Evolutionary conservation across 2,888 invertebrate species (phyloP).

Genomic region (Andrena trimmerana): DNA sequence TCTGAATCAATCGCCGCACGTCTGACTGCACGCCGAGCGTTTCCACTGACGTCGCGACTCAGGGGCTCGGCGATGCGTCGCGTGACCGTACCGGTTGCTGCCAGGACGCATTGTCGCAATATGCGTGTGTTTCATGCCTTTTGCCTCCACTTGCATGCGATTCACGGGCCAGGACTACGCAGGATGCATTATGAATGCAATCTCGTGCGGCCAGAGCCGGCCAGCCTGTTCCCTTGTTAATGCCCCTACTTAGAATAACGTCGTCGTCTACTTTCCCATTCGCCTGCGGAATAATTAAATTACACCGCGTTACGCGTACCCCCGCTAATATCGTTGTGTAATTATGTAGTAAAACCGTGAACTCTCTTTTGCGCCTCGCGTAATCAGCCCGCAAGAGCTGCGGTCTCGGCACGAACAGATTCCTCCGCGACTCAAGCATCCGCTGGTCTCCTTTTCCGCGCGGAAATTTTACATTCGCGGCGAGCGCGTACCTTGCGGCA

Average conservation of each 20-base stretch:
- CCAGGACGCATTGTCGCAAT: conserved; percentile 37
- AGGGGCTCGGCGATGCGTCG: conserved; percentile 16
- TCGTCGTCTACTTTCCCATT: conserved; percentile 18
- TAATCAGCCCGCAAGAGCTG: not conserved
- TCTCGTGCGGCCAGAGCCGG: conserved; percentile 20
- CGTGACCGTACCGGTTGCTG: conserved; percentile 30
- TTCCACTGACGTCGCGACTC: conserved; percentile 20
- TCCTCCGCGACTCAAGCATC: not conserved
- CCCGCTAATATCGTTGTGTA: conserved; percentile 10
- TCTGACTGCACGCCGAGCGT: conserved; percentile 18
- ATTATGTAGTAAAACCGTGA: conserved; percentile 21
- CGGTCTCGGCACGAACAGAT: not conserved
- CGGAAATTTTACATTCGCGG: not conserved
- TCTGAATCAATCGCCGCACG: not conserved
- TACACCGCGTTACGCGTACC: conserved; percentile 17
- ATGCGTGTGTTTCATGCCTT: conserved; percentile 47
- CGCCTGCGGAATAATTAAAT: conserved; percentile 41
- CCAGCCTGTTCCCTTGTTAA: conserved; percentile 5
- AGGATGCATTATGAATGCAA: conserved; percentile 53
- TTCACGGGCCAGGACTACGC: conserved; percentile 27
- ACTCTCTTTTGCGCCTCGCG: not conserved
- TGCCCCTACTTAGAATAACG: conserved; percentile 43
- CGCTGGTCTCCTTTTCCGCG: not conserved
- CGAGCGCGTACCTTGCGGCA: not conserved
- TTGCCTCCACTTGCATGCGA: conserved; percentile 42